These are phyloP conservation scores for Megaustenia siamemsis DNA, from an alignment of 2,888 invertebrate species.

Conservation along the genomic window DNA sequence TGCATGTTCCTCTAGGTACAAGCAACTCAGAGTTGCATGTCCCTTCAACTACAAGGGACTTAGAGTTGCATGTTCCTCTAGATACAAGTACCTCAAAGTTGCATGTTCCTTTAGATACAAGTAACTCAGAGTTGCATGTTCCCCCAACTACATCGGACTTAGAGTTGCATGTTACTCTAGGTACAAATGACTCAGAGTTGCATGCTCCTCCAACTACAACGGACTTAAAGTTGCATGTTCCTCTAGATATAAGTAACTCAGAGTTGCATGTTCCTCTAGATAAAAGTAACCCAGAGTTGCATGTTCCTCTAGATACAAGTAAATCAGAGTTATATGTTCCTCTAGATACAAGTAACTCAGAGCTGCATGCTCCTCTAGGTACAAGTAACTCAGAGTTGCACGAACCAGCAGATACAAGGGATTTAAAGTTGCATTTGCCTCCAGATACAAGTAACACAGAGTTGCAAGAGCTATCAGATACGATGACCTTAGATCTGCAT, in stretches of 20 bases:
- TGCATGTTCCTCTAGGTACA: not conserved
- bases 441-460: not conserved
- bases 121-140: not conserved
- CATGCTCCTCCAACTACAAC: not conserved
- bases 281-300: no score
- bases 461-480: not conserved
- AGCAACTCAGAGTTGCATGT: not conserved
- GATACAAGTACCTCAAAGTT: not conserved
- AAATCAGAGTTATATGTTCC: not conserved
- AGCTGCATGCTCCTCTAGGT: not conserved
- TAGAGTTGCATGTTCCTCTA: not conserved
- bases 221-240: not conserved
- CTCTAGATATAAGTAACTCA: no score
- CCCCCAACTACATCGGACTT: not conserved
- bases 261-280: no score
- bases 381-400: not conserved
- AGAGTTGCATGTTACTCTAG: not conserved
- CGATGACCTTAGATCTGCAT: not conserved
- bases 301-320: no score
- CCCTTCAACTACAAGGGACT: no score
- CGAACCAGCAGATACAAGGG: no score
- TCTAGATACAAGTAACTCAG: not conserved
- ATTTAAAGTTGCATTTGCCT: not conserved
- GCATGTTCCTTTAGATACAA: not conserved
- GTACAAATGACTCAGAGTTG: not conserved